Conservation (phyloP, 2,797 vertebrate species). For the Synanceia verrucosa region DNA sequence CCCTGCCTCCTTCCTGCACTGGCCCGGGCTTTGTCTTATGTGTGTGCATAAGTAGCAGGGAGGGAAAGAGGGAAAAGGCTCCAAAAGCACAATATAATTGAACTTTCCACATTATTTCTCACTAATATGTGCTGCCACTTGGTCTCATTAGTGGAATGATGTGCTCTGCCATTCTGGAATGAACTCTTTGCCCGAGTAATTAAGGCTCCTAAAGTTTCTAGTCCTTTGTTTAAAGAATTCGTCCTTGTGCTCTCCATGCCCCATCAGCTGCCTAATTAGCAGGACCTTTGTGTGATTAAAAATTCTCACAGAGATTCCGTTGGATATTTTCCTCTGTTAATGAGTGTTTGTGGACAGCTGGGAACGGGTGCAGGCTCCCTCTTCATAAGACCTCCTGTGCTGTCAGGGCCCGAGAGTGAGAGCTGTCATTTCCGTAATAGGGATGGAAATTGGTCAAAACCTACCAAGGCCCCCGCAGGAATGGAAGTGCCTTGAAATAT, state of each 20-base stretch:
- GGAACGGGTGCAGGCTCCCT: slow-evolving; percentile 90
- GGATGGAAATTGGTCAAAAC: slow-evolving; percentile 96
- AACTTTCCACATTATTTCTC: slow-evolving; percentile 91
- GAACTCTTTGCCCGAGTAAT: slow-evolving; percentile 99
- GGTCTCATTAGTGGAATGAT: slow-evolving; percentile 97
- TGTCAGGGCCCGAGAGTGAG: slow-evolving; percentile 98
- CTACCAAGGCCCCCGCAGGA: slow-evolving; percentile 89
- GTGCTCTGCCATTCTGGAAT: slow-evolving; percentile 99
- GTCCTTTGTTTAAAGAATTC: slow-evolving; percentile 99
- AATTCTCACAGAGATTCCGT: slow-evolving; percentile 99
- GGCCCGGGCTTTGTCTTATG: slow-evolving; percentile 83
- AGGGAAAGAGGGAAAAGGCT: slow-evolving; percentile 78
- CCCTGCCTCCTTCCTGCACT: slow-evolving; percentile 74
- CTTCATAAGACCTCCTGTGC: slow-evolving; percentile 92
- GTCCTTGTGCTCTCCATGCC: slow-evolving; percentile 99
- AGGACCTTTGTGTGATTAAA: slow-evolving; percentile 98
- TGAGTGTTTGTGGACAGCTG: slow-evolving; percentile 99
- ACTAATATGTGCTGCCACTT: slow-evolving; percentile 91
- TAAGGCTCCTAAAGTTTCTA: slow-evolving; percentile 99
- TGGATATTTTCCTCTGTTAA: slow-evolving; percentile 99
- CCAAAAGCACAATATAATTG: slow-evolving; percentile 89
- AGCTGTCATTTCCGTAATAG: slow-evolving; percentile 97
- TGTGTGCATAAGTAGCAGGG: slow-evolving; percentile 82
- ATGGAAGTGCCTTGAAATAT: slow-evolving; percentile 98
- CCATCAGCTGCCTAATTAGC: slow-evolving; percentile 99